Conservation (phyloP, 2,888 invertebrate species). For the Drosophila mayaguana region DNA sequence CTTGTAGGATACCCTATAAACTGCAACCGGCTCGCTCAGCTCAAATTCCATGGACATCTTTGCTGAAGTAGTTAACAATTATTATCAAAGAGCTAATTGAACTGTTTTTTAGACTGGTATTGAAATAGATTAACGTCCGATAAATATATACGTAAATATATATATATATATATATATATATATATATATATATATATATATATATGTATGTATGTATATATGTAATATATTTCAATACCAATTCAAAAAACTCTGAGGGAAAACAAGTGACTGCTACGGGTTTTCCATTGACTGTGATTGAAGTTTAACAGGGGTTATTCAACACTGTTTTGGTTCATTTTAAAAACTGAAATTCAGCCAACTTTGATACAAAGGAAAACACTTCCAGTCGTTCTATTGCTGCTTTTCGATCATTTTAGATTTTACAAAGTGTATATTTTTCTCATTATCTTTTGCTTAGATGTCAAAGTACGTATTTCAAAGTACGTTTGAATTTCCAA, state of each 20-base stretch:
- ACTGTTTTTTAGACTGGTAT: neutral
- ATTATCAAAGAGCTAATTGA: neutral
- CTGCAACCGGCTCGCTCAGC: neutral
- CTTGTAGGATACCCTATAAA: conserved; percentile 46
- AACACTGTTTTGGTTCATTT: neutral
- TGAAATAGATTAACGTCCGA: neutral
- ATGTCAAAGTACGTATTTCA: too few relatives aligned
- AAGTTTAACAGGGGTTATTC: neutral
- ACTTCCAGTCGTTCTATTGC: too few relatives aligned
- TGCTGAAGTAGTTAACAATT: neutral
- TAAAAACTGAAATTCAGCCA: too few relatives aligned
- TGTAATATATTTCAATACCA: conserved; percentile 4
- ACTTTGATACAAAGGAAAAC: too few relatives aligned
- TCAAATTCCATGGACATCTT: conserved; percentile 44
- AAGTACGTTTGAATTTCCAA: neutral
- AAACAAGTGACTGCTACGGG: neutral
- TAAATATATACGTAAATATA: neutral
- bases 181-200: too few relatives aligned
- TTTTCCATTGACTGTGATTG: neutral
- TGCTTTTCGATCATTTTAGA: too few relatives aligned
- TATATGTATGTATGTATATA: too few relatives aligned
- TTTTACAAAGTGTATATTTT: too few relatives aligned
- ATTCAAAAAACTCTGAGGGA: neutral
- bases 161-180: neutral
- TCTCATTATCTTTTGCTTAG: too few relatives aligned